Evolutionary conservation across 2,888 invertebrate genomes (phyloP).

Genomic region (Ormyrus nitidulus): DNA sequence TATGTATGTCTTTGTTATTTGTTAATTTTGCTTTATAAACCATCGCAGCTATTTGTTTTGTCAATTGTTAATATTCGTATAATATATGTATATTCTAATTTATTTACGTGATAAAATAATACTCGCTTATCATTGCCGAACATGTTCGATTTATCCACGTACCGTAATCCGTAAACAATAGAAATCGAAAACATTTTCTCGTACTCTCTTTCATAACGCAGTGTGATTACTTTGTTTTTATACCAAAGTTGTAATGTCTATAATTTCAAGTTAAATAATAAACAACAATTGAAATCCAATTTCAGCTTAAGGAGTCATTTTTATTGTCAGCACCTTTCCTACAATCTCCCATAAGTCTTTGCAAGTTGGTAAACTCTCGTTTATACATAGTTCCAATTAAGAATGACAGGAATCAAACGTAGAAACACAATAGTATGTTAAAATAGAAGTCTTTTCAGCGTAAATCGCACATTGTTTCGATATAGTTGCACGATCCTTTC

Average conservation of each 20-base stretch:
- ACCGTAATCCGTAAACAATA: conserved; percentile 38
- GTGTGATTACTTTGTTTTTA: conserved; percentile 69
- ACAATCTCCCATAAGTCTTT: conserved; percentile 49
- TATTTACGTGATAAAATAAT: conserved; percentile 49
- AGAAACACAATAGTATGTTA: conserved; percentile 33
- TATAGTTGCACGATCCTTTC: conserved; percentile 6
- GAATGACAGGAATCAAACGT: conserved; percentile 7
- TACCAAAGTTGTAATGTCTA: conserved; percentile 76
- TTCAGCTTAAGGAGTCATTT: conserved; percentile 61
- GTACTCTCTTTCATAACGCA: conserved; percentile 55
- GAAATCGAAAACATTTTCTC: conserved; percentile 42
- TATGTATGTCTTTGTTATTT: conserved; percentile 54
- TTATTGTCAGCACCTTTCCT: conserved; percentile 57
- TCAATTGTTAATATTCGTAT: conserved; percentile 53
- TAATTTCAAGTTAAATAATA: conserved; percentile 75
- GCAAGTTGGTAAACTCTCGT: conserved; percentile 36
- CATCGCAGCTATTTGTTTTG: conserved; percentile 46
- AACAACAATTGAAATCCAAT: conserved; percentile 64
- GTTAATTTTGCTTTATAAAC: conserved; percentile 52
- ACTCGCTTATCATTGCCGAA: conserved; percentile 51
- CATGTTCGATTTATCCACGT: conserved; percentile 48
- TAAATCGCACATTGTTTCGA: conserved; percentile 10
- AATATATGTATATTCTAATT: conserved; percentile 49
- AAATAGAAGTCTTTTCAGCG: conserved; percentile 29
- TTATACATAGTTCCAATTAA: conserved; percentile 30